A percentile compares a stretch with the other conserved stretches of the same genome.
These are phyloP conservation scores for Neosalanx taihuensis DNA, from an alignment of 2,797 vertebrate species.

Conservation along the genomic window DNA sequence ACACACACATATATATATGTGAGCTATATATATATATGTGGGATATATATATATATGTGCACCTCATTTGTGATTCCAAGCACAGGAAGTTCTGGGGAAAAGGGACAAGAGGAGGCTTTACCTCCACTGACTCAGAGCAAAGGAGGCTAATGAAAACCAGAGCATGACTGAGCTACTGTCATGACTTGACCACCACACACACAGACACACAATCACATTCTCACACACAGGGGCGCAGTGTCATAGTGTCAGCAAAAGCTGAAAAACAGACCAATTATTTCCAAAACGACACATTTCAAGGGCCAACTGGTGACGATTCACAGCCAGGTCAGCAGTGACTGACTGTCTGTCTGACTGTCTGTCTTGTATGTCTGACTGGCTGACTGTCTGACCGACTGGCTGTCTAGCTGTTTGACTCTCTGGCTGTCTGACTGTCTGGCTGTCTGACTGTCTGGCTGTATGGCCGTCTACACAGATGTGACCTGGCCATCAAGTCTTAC, in stretches of 20 bases:
- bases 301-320: no score
- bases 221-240: neutral
- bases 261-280: neutral
- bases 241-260: neutral
- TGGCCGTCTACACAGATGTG: slow-evolving; percentile 4
- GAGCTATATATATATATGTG: no score
- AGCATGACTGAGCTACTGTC: neutral
- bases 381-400: no score
- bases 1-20: neutral
- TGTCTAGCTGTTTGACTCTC: no score
- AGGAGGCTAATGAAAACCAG: neutral
- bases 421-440: no score
- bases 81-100: slow-evolving; percentile 2
- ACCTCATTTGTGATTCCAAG: slow-evolving; percentile 50
- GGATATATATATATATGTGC: slow-evolving; percentile 14
- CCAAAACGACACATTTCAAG: no score
- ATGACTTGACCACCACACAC: slow-evolving; percentile 7
- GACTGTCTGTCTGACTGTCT: no score
- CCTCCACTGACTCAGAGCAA: neutral
- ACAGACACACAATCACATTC: slow-evolving; percentile 23
- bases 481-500: neutral
- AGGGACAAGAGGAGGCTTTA: neutral
- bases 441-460: neutral
- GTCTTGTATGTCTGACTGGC: no score
- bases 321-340: no score